Evolutionary conservation across 1,140 invertebrate genomes (phyloP).

Genomic region (Aphaenogaster floridana): DNA sequence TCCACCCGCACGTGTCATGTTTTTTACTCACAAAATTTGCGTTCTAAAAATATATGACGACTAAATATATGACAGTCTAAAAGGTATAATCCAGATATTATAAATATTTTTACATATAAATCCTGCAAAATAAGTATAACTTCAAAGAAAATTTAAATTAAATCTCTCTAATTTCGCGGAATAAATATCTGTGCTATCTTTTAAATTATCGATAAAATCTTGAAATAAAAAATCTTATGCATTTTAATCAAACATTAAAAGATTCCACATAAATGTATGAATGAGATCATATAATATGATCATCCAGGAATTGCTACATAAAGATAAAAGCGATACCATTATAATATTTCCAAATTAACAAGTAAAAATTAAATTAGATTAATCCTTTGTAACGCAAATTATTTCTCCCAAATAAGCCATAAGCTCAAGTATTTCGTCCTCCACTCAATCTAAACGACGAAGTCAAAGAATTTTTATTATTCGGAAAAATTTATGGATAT

Average conservation of each 20-base stretch:
- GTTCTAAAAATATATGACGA: neutral
- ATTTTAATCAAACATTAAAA: constrained; percentile 15
- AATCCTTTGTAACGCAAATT: neutral
- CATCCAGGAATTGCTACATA: neutral
- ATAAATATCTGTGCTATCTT: neutral
- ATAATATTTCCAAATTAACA: neutral
- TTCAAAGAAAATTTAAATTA: neutral
- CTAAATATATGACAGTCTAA: neutral
- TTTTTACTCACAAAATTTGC: neutral
- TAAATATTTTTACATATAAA: constrained; percentile 28
- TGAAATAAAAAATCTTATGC: neutral
- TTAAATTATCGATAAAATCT: neutral
- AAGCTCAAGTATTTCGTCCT: neutral
- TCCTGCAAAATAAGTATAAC: neutral
- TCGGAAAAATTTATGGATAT: neutral
- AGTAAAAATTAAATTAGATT: constrained; percentile 6
- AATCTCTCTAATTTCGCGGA: neutral
- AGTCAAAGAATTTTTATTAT: neutral
- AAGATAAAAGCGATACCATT: constrained; percentile 3
- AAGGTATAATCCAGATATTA: neutral
- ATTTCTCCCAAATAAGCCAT: neutral
- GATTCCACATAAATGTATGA: neutral
- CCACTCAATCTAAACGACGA: neutral
- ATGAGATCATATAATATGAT: neutral
- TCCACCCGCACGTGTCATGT: too few relatives aligned